Evolutionary conservation across 2,113 vertebrate genomes (phyloP).

Genomic region (Beaufortia kweichowensis): DNA sequence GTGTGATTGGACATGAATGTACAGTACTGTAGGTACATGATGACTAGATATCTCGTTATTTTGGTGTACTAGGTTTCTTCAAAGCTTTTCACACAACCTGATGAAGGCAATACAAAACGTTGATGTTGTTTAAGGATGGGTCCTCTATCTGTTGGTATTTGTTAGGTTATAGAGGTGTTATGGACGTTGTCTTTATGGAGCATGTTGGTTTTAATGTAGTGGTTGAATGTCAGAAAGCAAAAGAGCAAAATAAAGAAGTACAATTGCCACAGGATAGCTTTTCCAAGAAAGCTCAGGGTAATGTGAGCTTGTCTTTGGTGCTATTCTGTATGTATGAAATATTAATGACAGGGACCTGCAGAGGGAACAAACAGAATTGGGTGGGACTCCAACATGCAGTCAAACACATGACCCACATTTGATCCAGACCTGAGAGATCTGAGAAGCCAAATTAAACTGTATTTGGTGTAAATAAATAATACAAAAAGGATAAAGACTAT

Average conservation of each 20-base stretch:
- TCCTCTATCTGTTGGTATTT: neutral
- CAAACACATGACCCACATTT: conserved; percentile 9
- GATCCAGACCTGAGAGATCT: neutral
- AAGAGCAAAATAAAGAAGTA: conserved; percentile 3
- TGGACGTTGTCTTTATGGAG: neutral
- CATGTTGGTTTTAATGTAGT: neutral
- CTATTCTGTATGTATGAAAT: conserved; percentile 66
- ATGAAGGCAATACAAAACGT: neutral
- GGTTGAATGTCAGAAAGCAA: neutral
- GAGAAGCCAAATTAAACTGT: neutral
- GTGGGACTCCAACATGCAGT: conserved; percentile 56
- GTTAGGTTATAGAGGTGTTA: neutral
- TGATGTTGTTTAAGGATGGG: neutral
- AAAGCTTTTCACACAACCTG: neutral
- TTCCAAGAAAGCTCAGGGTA: conserved; percentile 47
- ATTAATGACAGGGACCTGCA: conserved; percentile 61
- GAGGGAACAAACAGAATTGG: conserved; percentile 38
- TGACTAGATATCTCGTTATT: too few species aligned
- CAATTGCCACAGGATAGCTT: conserved; percentile 3
- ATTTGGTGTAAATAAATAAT: neutral
- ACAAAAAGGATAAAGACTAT: neutral
- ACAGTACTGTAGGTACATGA: too few species aligned
- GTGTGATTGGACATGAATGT: too few species aligned
- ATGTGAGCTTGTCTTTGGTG: conserved; percentile 57
- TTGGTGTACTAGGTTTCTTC: neutral